Evolutionary conservation across 2,888 invertebrate species (phyloP).

Genomic region (Operophtera brumata): DNA sequence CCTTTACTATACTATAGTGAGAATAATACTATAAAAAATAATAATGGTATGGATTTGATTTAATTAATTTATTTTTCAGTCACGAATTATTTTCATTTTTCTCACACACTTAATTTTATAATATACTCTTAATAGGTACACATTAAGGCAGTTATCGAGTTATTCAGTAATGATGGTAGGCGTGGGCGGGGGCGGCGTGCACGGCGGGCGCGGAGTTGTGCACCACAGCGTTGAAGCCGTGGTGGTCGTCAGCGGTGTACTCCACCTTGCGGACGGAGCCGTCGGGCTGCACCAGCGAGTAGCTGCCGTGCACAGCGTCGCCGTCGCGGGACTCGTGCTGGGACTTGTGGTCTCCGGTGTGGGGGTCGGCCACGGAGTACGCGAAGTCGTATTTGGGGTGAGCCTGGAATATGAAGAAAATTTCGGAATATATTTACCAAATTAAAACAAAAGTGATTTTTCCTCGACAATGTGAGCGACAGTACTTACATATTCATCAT

Average conservation of each 20-base stretch:
- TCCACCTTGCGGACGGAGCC: slow-evolving; percentile 76
- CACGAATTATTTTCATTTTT: background rate
- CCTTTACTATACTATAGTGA: background rate
- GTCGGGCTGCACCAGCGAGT: slow-evolving; percentile 78
- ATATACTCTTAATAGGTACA: slow-evolving; percentile 33
- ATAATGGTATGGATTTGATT: background rate
- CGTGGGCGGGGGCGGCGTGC: slow-evolving; percentile 59
- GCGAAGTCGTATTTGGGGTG: slow-evolving; percentile 72
- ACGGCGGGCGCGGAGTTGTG: slow-evolving; percentile 67
- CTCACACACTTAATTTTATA: background rate
- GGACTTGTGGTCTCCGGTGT: slow-evolving; percentile 80
- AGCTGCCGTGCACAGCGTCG: slow-evolving; percentile 81
- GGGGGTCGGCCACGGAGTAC: slow-evolving; percentile 78
- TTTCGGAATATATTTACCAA: background rate
- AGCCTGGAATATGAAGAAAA: slow-evolving; percentile 40
- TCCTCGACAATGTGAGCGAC: background rate
- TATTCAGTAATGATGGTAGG: slow-evolving; percentile 54
- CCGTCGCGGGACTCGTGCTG: slow-evolving; percentile 78
- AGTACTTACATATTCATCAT: slow-evolving; percentile 43
- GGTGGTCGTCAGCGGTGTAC: slow-evolving; percentile 59
- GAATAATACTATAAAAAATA: background rate
- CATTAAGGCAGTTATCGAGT: slow-evolving; percentile 27
- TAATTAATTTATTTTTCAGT: background rate
- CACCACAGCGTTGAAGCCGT: slow-evolving; percentile 72
- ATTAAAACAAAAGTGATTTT: background rate